Conservation (phyloP, 1,140 invertebrate genomes). For the Brachionus plicatilis region DNA sequence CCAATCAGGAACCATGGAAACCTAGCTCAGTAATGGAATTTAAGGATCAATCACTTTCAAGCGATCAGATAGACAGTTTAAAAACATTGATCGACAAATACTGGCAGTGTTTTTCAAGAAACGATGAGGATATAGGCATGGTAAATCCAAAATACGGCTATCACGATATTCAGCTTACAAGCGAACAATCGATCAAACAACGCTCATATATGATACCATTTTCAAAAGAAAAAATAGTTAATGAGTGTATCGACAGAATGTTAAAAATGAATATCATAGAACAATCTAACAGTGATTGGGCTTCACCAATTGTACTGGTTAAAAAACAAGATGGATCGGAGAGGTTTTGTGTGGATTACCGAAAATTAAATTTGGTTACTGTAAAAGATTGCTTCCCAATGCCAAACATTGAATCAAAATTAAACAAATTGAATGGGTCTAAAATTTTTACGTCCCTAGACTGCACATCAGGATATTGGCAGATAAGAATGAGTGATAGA, state of each 20-base stretch:
- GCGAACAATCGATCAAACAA: background rate
- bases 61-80: background rate
- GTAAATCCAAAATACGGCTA: background rate
- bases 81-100: background rate
- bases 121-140: background rate
- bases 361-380: slow-evolving; percentile 15
- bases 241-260: slow-evolving; percentile 18
- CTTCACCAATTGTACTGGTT: slow-evolving; percentile 10
- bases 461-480: slow-evolving; percentile 49
- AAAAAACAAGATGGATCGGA: background rate
- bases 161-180: background rate
- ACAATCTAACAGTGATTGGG: background rate
- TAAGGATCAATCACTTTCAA: background rate
- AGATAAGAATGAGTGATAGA: slow-evolving; percentile 46
- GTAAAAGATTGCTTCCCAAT: slow-evolving; percentile 18
- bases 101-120: background rate
- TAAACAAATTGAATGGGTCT: background rate
- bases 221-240: background rate
- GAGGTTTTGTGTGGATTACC: slow-evolving; percentile 24
- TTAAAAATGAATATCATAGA: slow-evolving; percentile 27
- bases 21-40: background rate
- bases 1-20: background rate
- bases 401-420: slow-evolving; percentile 19
- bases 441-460: slow-evolving; percentile 48
- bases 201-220: background rate